phyloP scores from a whole-genome alignment of 2,888 invertebrate species.

The Aphodius granarius region DNA sequence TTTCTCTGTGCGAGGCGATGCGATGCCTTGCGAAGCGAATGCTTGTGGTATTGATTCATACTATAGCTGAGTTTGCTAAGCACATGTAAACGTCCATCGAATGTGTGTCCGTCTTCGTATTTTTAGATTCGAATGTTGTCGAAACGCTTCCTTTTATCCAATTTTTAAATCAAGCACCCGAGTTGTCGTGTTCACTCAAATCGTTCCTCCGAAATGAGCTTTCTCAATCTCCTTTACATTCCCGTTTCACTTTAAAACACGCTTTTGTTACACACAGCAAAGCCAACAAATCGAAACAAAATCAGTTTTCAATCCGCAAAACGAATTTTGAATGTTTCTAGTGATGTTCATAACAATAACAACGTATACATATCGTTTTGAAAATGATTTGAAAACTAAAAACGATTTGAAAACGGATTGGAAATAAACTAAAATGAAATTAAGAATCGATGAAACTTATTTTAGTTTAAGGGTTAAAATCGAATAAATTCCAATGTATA shows the following conservation, averaged over 20 bases:
- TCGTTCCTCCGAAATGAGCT: not conserved
- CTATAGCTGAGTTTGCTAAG: conserved; percentile 31
- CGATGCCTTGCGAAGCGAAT: conserved; percentile 35
- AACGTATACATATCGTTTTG: too few relatives aligned
- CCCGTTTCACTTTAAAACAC: not conserved
- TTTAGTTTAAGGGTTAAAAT: too few relatives aligned
- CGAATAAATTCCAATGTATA: too few relatives aligned
- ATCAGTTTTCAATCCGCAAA: not conserved
- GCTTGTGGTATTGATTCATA: conserved; percentile 38
- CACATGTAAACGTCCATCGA: conserved; percentile 26
- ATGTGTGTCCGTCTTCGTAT: conserved; percentile 18
- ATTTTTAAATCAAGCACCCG: not conserved
- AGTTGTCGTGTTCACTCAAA: too few relatives aligned
- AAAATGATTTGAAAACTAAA: too few relatives aligned
- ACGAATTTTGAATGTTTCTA: not conserved
- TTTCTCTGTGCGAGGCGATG: conserved; percentile 9
- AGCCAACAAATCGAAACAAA: not conserved
- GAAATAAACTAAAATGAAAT: too few relatives aligned
- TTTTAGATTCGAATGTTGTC: not conserved
- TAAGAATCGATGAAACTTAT: too few relatives aligned
- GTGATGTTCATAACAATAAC: too few relatives aligned
- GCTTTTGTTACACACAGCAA: not conserved
- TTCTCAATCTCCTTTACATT: not conserved
- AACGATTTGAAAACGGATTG: too few relatives aligned
- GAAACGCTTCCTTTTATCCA: not conserved